Percentiles rank a stretch among this genome's conserved stretches.
Evolutionary conservation across 2,797 vertebrate genomes (phyloP).

Genomic region (Gephyroberyx darwinii): DNA sequence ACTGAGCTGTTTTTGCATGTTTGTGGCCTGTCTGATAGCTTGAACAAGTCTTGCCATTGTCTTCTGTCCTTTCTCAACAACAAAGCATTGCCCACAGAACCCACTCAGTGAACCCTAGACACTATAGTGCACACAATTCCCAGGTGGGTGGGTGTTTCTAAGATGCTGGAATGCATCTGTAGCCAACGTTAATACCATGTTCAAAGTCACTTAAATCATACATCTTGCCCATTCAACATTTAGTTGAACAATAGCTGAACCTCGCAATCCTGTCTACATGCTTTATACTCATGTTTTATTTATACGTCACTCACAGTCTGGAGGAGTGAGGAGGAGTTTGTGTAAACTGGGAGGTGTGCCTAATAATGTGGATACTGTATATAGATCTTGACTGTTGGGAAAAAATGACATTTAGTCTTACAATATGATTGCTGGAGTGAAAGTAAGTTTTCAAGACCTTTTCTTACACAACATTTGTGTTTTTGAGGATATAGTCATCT

Average conservation of each 20-base stretch:
- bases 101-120: background rate
- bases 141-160: background rate
- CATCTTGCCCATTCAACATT: background rate
- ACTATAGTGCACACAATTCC: too few relatives aligned
- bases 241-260: background rate
- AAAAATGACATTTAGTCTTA: background rate
- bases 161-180: background rate
- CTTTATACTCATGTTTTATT: slow-evolving; percentile 5
- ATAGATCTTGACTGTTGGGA: too few relatives aligned
- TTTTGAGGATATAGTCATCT: too few relatives aligned
- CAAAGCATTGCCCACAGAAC: background rate
- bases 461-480: too few relatives aligned
- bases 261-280: slow-evolving; percentile 8
- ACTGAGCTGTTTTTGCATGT: too few relatives aligned
- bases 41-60: background rate
- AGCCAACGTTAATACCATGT: background rate
- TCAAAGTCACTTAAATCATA: slow-evolving; percentile 20
- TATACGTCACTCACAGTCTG: background rate
- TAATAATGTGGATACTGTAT: background rate
- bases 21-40: too few relatives aligned
- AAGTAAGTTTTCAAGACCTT: background rate
- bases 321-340: background rate
- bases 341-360: background rate
- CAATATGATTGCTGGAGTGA: background rate
- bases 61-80: background rate